Percentiles rank a stretch among this genome's conserved stretches.
phyloP scores from a whole-genome alignment of 2,113 vertebrate genomes.

The Dicentrarchus labrax region DNA sequence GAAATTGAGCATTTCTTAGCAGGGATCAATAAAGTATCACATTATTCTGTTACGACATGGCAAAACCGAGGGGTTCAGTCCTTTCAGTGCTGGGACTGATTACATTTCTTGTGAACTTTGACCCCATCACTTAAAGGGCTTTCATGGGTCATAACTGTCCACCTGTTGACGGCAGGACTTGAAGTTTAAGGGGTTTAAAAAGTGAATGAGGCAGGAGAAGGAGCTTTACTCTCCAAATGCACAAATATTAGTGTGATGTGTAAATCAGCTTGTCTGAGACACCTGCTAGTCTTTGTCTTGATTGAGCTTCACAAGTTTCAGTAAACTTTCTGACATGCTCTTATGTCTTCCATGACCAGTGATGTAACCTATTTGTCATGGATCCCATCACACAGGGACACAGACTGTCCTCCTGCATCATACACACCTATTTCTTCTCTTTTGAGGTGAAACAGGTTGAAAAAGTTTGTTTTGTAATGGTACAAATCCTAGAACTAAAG shows the following conservation, averaged over 20 bases:
- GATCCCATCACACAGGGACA: not conserved
- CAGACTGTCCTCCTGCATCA: not conserved
- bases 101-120: conserved; percentile 32
- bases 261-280: not conserved
- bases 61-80: not conserved
- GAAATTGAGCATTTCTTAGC: conserved; percentile 27
- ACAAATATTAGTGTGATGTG: not conserved
- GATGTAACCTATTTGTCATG: not conserved
- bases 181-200: conserved; percentile 2
- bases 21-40: conserved; percentile 47
- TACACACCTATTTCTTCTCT: not conserved
- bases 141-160: conserved; percentile 39
- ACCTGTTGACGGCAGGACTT: not conserved
- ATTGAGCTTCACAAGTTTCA: not conserved
- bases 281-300: not conserved
- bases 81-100: conserved; percentile 26
- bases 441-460: not conserved
- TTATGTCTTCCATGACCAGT: not conserved
- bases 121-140: conserved; percentile 25
- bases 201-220: not conserved
- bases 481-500: too few relatives aligned
- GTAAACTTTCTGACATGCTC: not conserved
- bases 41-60: conserved; percentile 22
- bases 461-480: not conserved
- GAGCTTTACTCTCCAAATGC: not conserved